Base-by-base conservation (phyloP, 2,888 invertebrate species). In the Corythucha ciliata region DNA sequence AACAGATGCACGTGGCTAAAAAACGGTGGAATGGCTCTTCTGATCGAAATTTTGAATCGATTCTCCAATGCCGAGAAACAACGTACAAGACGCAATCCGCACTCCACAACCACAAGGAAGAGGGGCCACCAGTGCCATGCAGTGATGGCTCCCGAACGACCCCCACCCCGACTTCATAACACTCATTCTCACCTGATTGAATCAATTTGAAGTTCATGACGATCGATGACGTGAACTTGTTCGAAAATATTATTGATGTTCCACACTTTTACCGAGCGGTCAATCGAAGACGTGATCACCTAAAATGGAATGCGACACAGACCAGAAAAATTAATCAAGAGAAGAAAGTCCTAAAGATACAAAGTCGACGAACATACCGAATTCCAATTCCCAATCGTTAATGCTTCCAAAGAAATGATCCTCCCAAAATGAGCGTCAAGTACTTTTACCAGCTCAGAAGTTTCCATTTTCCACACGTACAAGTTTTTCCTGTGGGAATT, bases 201-300 rank as follows among this genome's bases (percentile, higher is more conserved):
- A 68, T 97, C 96, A 53, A 97, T 90, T 61, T 92, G 91, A 54
- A 94, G 72, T 65, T 97, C 97, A 66, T 96, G 93, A 7, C 94
- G 74, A 64, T 94, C 91, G 58, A 97, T 93, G 33, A 89, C 88
- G 65, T 93, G 92, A 0, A 94, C 93, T 68, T 94, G 92, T 66
- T 97, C 96, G 64, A 94, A 92, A 59, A 97, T 96, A 67, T 97
- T 97, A 68, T 96, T 93, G 51, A 98, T 92, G 67, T 97, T 97
- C 97, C 97, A 97, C 4, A 96, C 92, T 74, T 97, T 97, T 6
- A 97, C 94, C 0, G 93, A 92, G 54, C 96, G 78, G 69, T 98
- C 97, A 42, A 97, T 93, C 0, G 96, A 96, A 0, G 96, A 93
- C 0, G 97, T 96, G 41, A 97, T 90, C 4, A 94, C 82, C 67